Conservation (phyloP, 2,888 invertebrate genomes). For the Gymnoscelis rufifasciata region DNA sequence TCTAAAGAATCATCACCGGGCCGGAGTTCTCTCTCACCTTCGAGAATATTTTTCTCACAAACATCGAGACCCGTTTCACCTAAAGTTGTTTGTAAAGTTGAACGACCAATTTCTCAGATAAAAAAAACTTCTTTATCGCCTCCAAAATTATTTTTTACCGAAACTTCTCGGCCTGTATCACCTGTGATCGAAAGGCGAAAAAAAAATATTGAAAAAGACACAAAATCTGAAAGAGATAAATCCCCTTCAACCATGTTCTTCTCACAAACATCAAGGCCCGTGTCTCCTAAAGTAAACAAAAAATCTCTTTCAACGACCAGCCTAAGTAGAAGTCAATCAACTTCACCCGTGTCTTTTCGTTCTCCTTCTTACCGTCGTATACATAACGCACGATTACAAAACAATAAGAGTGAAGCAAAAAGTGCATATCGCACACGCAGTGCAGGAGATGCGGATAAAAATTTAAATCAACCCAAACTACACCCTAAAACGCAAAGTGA, state of each 20-base stretch:
- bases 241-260: constrained; percentile 53
- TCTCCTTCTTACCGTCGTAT: constrained; percentile 84
- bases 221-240: constrained; percentile 37
- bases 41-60: constrained; percentile 54
- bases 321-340: constrained; percentile 65
- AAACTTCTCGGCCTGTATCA: constrained; percentile 62
- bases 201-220: constrained; percentile 32
- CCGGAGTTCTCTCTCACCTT: constrained; percentile 46
- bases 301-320: constrained; percentile 31
- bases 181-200: constrained; percentile 43
- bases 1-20: constrained; percentile 29
- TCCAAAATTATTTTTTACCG: constrained; percentile 55
- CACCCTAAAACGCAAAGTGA: constrained; percentile 56
- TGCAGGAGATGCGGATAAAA: constrained; percentile 80
- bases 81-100: constrained; percentile 41
- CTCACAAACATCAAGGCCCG: constrained; percentile 64
- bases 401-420: constrained; percentile 55
- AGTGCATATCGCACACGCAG: constrained; percentile 81
- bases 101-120: constrained; percentile 29
- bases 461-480: constrained; percentile 31
- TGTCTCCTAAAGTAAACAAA: constrained; percentile 57
- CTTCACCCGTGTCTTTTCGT: constrained; percentile 80
- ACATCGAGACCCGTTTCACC: constrained; percentile 62
- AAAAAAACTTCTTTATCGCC: constrained; percentile 48
- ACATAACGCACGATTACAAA: constrained; percentile 68